phyloP scores from a whole-genome alignment of 2,888 invertebrate species.

The Orthonevra nobilis region DNA sequence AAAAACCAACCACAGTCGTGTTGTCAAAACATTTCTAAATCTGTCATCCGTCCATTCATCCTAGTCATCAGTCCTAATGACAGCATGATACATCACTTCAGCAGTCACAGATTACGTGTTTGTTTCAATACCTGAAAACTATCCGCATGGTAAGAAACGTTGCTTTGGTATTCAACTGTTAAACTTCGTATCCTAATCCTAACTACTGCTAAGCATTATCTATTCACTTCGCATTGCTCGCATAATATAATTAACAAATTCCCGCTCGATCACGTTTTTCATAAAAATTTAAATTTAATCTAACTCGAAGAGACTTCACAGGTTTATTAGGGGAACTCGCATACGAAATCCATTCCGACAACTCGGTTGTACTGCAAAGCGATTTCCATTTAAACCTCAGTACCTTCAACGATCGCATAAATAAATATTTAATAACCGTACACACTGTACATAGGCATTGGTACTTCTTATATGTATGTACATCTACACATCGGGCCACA shows the following conservation, averaged over 20 bases:
- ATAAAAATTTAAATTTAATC: not conserved
- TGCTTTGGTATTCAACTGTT: conserved; percentile 7
- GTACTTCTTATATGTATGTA: conserved; percentile 27
- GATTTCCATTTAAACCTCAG: conserved; percentile 52
- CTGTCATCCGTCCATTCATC: no score
- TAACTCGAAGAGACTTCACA: conserved; percentile 14
- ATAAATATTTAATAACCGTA: conserved; percentile 67
- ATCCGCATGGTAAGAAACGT: not conserved
- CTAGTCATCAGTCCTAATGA: not conserved
- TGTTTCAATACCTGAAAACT: no score
- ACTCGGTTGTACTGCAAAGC: conserved; percentile 39
- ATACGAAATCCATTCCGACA: no score
- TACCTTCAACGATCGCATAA: conserved; percentile 56
- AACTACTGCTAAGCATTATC: no score
- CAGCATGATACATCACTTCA: not conserved
- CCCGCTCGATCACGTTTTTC: conserved; percentile 38
- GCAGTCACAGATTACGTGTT: not conserved
- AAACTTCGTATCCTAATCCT: conserved; percentile 40
- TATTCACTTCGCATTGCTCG: conserved; percentile 49
- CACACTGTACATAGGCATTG: conserved; percentile 19
- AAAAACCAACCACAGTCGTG: no score
- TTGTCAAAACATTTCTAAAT: no score
- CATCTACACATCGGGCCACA: not conserved
- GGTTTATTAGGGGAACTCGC: no score
- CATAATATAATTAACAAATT: conserved; percentile 61